Base-by-base conservation (phyloP, 2,113 vertebrate genomes). In the Pterophyllum scalare region DNA sequence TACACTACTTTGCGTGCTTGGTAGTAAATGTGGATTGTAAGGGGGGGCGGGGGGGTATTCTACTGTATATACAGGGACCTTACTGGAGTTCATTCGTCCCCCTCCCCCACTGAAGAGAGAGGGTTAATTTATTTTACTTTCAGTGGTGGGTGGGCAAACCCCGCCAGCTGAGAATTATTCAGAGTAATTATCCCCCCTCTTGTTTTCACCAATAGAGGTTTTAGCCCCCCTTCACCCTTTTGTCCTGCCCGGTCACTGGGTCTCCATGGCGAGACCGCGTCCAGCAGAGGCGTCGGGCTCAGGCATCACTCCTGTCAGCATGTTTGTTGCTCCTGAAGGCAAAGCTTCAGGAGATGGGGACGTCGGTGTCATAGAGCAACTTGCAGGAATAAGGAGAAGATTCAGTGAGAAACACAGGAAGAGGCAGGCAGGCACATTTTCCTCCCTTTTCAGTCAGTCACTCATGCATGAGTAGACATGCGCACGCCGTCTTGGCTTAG, bases 1-100 rank as follows among this genome's bases (percentile, higher is more conserved):
- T 92, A 46, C 87, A 82, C 84, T 38, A 89, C 82, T 86, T 94
- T 91, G 93, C 91, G 87, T 94, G 94, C 67, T 26, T 88, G 35
- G 52, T 58, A n/a, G 75, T 56, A 81, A 85, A 85, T 90, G 80
- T 88, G 79, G 75, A 75, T 72, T 88, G 80, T 74, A 2, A n/a
- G n/a, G n/a, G n/a, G n/a, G n/a, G 19, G 28, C 19, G 24, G 64
- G 52, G 31, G 77, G 2, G 15, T 49, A 1, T 56, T 64, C 82
- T 79, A 82, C 76, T 89, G 82, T 90, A 88, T 38, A 10, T 38
- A 84, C 80, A 80, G 13, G 80, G 80, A 89, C 80, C 85, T 83
- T 87, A 81, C 43, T 4, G 10, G 24, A 84, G 80, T 82, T n/a
- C 22, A 22, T 61, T 74, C 46, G 4, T n/a, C 20, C 77, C 64